These are phyloP conservation scores for Ceyx margarethae DNA, from an alignment of 2,113 vertebrate genomes.

Conservation along the genomic window DNA sequence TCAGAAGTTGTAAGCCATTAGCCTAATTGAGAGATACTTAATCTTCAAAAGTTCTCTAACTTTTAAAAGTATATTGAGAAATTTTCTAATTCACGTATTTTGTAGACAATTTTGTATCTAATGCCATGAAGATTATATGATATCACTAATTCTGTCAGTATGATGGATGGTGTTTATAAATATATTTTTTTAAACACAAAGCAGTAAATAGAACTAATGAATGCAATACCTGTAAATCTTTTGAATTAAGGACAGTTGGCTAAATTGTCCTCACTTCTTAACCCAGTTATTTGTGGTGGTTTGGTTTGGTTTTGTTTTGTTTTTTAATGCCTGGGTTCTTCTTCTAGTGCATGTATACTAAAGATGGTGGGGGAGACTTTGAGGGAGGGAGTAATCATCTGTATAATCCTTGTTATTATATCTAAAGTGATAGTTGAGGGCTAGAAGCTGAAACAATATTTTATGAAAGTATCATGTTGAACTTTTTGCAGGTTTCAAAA, in stretches of 20 bases:
- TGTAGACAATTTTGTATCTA: slow-evolving; percentile 41
- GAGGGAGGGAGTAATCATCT: slow-evolving; percentile 51
- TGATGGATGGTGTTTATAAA: not conserved
- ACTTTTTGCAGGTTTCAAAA: slow-evolving; percentile 87
- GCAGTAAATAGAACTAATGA: not conserved
- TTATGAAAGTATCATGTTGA: slow-evolving; percentile 85
- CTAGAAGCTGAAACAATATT: slow-evolving; percentile 84
- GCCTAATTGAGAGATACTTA: slow-evolving; percentile 1
- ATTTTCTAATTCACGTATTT: slow-evolving; percentile 44
- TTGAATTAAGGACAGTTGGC: not conserved
- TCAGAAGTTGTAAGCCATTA: not conserved
- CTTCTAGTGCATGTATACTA: slow-evolving; percentile 37
- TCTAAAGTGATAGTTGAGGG: slow-evolving; percentile 82
- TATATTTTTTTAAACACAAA: not conserved
- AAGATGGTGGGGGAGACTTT: slow-evolving; percentile 58
- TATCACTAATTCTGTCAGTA: slow-evolving; percentile 43
- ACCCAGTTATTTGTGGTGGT: not conserved
- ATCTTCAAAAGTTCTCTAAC: slow-evolving; percentile 51
- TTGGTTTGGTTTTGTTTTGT: not conserved
- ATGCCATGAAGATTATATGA: slow-evolving; percentile 23
- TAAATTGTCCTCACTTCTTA: slow-evolving; percentile 54
- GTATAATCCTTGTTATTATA: slow-evolving; percentile 80
- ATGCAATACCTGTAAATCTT: slow-evolving; percentile 43
- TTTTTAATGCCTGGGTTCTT: slow-evolving; percentile 52
- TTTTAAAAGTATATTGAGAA: slow-evolving; percentile 39